Conservation (phyloP, 2,797 vertebrate species). For the Scomberomorus guttatus region DNA sequence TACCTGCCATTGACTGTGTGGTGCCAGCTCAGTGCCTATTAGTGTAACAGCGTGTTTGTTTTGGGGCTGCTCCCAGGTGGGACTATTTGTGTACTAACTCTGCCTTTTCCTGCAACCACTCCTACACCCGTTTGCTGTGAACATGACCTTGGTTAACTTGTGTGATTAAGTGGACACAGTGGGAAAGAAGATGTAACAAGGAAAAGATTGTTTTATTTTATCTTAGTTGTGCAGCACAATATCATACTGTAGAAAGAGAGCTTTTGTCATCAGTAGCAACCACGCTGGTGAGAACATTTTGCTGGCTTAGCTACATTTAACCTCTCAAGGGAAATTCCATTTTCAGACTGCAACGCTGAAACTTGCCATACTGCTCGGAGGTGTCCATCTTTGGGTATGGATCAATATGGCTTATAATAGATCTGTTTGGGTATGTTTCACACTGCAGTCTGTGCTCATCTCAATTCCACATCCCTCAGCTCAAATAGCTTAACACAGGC, state of each 20-base stretch:
- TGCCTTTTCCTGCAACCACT: slow-evolving; percentile 26
- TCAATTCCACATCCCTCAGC: slow-evolving; percentile 54
- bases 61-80: slow-evolving; percentile 24
- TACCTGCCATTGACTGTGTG: slow-evolving; percentile 7
- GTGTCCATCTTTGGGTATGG: slow-evolving; percentile 66
- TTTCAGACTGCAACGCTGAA: slow-evolving; percentile 68
- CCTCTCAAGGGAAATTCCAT: slow-evolving; percentile 71
- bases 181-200: slow-evolving; percentile 21
- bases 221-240: slow-evolving; percentile 6
- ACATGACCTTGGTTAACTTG: slow-evolving; percentile 57
- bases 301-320: slow-evolving; percentile 66
- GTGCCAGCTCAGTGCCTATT: slow-evolving; percentile 8
- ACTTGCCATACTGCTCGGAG: slow-evolving; percentile 57
- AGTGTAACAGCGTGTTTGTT: slow-evolving; percentile 20
- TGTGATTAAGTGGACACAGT: slow-evolving; percentile 44
- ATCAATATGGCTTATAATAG: slow-evolving; percentile 79
- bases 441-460: slow-evolving; percentile 58
- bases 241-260: slow-evolving; percentile 29
- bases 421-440: slow-evolving; percentile 73
- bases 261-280: slow-evolving; percentile 48
- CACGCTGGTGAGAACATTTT: slow-evolving; percentile 52
- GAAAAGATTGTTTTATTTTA: slow-evolving; percentile 19
- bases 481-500: slow-evolving; percentile 58
- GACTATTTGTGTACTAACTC: slow-evolving; percentile 21
- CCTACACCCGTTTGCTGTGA: slow-evolving; percentile 21